Base-by-base conservation (phyloP, 2,113 vertebrate species). In the Lophochroa leadbeateri region DNA sequence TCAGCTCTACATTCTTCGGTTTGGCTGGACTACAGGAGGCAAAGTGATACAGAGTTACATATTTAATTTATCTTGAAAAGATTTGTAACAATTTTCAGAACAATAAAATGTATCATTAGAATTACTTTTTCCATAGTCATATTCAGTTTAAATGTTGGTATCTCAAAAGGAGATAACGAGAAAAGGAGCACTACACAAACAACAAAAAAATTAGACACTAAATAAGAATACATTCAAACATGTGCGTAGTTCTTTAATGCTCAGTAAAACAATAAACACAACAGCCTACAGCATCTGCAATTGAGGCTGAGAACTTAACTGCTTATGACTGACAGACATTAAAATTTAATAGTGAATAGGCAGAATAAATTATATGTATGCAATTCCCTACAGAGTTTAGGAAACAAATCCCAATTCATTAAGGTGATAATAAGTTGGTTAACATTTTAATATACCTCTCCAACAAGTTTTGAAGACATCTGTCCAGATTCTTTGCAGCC, bases 1-100 rank as follows among this genome's bases (percentile, higher is more conserved):
- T 98, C 94, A 98, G 96, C 80, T 98, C 98, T 88, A 98, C 90
- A 18, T 96, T 97, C 96, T 98, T 98, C 41, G 98, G 98, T 88
- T 97, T 98, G 89, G 98, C 98, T 75, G 98, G 98, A 70, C 98
- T 98, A 78, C 23, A 96, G 96, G 88, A 95, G 58, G 69, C 70
- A 98, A 97, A 96, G 43, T 10, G 90, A 74, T 25, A 96, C 37
- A 92, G 39, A 80, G 68, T 84, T 79, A 95, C 18, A 76, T 17
- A 31, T 86, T 83, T 70, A 74, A 78, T 92, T 63, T 68, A 76
- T 27, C 35, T 88, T 46, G 39, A 50, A 67, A 52, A 76, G 28
- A 35, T 44, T 64, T 69, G 37, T 39, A 81, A 49, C 19, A 61
- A 44, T 58, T 92, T 76, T 53, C 28, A 94, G 88, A 87, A 61